These are phyloP conservation scores for Cryptomyrus ogoouensis DNA, from an alignment of 2,113 vertebrate species.

Conservation along the genomic window DNA sequence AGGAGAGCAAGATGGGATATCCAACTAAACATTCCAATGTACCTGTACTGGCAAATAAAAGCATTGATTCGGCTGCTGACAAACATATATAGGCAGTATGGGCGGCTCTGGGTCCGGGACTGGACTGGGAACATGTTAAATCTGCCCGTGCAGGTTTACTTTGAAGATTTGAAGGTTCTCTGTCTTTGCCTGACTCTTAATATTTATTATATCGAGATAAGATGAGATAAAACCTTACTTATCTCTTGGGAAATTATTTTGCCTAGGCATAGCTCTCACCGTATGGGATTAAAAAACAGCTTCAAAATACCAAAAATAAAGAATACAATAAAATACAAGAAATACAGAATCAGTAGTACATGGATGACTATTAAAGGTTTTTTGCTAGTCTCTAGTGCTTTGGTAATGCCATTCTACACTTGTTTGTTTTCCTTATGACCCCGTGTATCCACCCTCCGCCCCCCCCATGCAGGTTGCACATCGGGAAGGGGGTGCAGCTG, in stretches of 20 bases:
- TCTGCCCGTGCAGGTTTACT: neutral
- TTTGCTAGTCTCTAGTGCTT: neutral
- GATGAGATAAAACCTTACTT: neutral
- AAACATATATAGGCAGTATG: neutral
- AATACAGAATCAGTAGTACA: neutral
- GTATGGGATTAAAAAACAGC: neutral
- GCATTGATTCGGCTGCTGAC: neutral
- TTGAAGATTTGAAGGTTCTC: neutral
- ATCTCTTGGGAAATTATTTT: neutral
- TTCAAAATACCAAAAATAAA: neutral
- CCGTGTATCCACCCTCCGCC: neutral
- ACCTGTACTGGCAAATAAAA: neutral
- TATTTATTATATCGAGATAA: neutral
- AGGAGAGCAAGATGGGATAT: too few relatives aligned
- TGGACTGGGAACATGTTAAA: neutral
- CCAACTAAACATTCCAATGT: neutral
- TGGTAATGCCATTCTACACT: neutral
- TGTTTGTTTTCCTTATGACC: neutral
- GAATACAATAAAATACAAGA: neutral
- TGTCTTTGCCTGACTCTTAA: neutral
- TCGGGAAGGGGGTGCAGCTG: conserved; percentile 63
- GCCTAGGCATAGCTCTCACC: neutral
- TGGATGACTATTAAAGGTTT: neutral
- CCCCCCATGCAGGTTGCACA: conserved; percentile 55
- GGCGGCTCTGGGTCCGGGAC: neutral